phyloP scores from a whole-genome alignment of 2,888 invertebrate genomes.

The Synergus itoensis region DNA sequence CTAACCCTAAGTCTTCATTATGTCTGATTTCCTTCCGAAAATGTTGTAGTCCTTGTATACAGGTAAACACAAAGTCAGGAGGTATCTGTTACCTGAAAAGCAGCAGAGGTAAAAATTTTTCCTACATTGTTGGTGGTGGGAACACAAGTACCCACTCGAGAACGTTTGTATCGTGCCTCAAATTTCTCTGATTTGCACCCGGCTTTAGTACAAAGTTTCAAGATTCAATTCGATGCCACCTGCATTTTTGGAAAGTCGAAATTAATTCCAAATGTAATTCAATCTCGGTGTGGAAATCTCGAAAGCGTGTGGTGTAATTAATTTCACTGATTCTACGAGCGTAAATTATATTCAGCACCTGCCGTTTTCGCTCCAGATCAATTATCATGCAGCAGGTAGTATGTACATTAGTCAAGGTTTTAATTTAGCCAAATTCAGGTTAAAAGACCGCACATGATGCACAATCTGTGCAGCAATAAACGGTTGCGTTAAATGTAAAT shows the following conservation, averaged over 20 bases:
- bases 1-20: background rate
- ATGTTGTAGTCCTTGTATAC: background rate
- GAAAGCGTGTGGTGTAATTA: constrained; percentile 23
- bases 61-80: background rate
- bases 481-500: constrained; percentile 17
- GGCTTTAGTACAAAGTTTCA: background rate
- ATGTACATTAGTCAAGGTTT: constrained; percentile 45
- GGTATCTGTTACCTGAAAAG: background rate
- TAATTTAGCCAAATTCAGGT: constrained; percentile 53
- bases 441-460: constrained; percentile 48
- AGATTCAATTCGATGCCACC: background rate
- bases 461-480: background rate
- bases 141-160: no score
- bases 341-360: constrained; percentile 50
- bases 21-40: background rate
- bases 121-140: no score
- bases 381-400: constrained; percentile 47
- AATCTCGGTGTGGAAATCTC: background rate
- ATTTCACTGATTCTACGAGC: constrained; percentile 51
- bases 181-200: no score
- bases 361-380: constrained; percentile 54
- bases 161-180: no score
- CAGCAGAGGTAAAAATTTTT: background rate
- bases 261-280: background rate
- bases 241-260: background rate